Base-by-base conservation (phyloP, 2,888 invertebrate species). In the Acanthacorydalis orientalis region DNA sequence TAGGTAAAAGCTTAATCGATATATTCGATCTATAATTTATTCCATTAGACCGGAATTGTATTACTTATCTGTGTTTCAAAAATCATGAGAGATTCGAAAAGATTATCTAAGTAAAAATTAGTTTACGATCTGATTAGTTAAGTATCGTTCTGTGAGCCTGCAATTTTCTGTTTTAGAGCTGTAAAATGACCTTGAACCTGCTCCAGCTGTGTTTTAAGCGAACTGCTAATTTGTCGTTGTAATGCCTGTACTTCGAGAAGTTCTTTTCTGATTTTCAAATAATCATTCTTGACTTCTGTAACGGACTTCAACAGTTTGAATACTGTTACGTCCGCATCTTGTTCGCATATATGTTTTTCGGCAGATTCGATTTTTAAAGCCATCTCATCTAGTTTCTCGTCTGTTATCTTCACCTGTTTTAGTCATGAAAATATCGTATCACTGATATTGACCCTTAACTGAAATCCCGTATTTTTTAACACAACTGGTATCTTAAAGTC, bases 191-290 rank as follows among this genome's bases (percentile, higher is more conserved):
- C 77, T 62, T 84, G 83, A 62, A 86, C 80, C 54, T 77, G 69
- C 41, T 74, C 68, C 58, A 86, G 72, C 62, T 86, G 85, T 50
- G 75, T 69, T 53, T 81, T 77, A 52, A 86, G 73, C n/a, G 83
- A 75, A 50, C 74, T 75, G 35, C 83, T 82, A 55, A 86, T 73
- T 66, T 87, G 84, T 54, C 80, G 75, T 64, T 86, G 85, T 56
- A 86, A 64, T 52, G 83, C 82, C 60, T 86, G 85, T 53, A 85
- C 83, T 59, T 86, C 86, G 56, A 78, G 73, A 57, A 87, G 74
- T 65, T 87, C 85, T 59, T 79, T 79, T 34, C 83, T 75, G 47
- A 87, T 69, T 58, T 82, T 80, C 62, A 82, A 80, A 65, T 86
- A 87, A 63, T 86, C 86, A 52, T 79, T 79, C 55, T 80, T 82